Percentiles rank a stretch among this genome's conserved stretches.
These are phyloP conservation scores for Crossocerus cetratus DNA, from an alignment of 2,888 invertebrate species.

Conservation along the genomic window DNA sequence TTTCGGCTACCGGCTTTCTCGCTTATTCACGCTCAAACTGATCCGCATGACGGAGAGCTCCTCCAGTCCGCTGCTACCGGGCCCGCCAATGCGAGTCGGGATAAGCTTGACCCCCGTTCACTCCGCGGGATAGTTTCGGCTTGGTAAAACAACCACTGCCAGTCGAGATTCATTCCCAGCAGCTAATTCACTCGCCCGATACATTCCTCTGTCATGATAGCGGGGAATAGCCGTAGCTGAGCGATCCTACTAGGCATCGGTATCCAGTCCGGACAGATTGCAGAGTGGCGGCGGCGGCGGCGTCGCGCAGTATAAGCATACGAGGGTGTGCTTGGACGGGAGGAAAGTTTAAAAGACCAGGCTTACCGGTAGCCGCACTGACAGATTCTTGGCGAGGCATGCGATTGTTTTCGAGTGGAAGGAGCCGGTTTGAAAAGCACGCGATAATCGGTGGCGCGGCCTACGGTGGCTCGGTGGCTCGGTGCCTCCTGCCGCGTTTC, in stretches of 20 bases:
- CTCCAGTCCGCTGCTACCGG: not conserved
- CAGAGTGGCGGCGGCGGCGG: slow-evolving; percentile 25
- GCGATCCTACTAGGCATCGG: not conserved
- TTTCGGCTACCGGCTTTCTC: not conserved
- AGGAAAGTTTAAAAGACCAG: slow-evolving; percentile 44
- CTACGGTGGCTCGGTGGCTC: not conserved
- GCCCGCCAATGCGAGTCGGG: too few species aligned
- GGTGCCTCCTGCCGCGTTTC: not conserved
- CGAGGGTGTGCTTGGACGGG: too few species aligned
- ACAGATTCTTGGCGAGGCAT: slow-evolving; percentile 20
- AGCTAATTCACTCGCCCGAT: too few species aligned
- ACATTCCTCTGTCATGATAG: too few species aligned
- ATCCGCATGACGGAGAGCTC: too few species aligned
- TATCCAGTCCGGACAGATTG: slow-evolving; percentile 26
- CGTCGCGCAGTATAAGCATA: too few species aligned
- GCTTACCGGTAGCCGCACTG: slow-evolving; percentile 29
- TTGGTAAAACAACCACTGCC: too few species aligned
- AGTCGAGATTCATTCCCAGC: too few species aligned
- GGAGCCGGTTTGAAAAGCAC: slow-evolving; percentile 23
- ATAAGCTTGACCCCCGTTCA: too few species aligned
- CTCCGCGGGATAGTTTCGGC: too few species aligned
- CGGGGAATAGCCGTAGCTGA: not conserved
- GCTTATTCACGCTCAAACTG: slow-evolving; percentile 1
- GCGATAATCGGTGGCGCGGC: slow-evolving; percentile 17
- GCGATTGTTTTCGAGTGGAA: slow-evolving; percentile 36